Evolutionary conservation across 2,888 invertebrate species (phyloP).

Genomic region (Zaprionus lineosus): DNA sequence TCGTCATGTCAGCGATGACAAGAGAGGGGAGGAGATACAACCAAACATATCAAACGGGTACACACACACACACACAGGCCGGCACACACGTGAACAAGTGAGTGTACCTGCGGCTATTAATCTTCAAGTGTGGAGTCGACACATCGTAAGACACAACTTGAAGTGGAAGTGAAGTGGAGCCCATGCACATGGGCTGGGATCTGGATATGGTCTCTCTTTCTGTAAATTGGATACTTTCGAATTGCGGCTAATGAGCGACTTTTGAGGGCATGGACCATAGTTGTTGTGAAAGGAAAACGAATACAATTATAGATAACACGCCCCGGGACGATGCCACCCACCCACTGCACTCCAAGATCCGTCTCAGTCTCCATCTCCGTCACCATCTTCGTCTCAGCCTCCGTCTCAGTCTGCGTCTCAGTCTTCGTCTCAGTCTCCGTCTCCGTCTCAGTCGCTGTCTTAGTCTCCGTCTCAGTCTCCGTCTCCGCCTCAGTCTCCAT

Average conservation of each 20-base stretch:
- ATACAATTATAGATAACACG: constrained; percentile 19
- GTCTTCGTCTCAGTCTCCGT: neutral
- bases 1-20: constrained; percentile 28
- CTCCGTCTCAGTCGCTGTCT: neutral
- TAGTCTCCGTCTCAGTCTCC: neutral
- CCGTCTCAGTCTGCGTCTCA: too few relatives aligned
- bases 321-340: constrained; percentile 49
- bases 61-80: too few relatives aligned
- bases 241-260: constrained; percentile 65
- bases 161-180: constrained; percentile 1
- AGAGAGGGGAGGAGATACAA: constrained; percentile 8
- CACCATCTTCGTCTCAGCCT: too few relatives aligned
- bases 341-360: constrained; percentile 11
- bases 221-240: constrained; percentile 65
- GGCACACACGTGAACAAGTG: neutral
- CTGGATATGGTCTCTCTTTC: constrained; percentile 34
- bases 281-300: constrained; percentile 68
- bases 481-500: neutral
- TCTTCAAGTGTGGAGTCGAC: constrained; percentile 45
- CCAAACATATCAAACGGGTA: neutral
- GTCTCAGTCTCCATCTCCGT: neutral
- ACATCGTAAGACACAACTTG: constrained; percentile 22
- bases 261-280: constrained; percentile 55
- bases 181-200: constrained; percentile 29
- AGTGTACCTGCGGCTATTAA: constrained; percentile 55